These are phyloP conservation scores for Nymphalis io DNA, from an alignment of 1,140 invertebrate species.

Conservation along the genomic window DNA sequence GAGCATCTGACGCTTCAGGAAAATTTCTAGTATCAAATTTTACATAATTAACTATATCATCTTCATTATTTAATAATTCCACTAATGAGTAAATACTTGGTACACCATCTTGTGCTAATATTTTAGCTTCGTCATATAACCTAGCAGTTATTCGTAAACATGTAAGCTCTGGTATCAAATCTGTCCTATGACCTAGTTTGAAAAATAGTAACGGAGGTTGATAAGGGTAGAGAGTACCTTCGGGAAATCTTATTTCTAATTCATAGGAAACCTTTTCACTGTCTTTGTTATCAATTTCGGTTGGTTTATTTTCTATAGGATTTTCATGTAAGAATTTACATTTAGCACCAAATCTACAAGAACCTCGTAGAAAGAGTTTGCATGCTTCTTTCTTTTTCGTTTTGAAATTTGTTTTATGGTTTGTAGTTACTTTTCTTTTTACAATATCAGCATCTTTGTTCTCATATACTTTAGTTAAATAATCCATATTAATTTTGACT, in stretches of 20 bases:
- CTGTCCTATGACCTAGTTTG: constrained; percentile 80
- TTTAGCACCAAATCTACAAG: constrained; percentile 86
- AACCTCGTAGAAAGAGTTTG: constrained; percentile 84
- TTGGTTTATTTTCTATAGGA: constrained; percentile 53
- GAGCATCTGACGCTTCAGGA: constrained; percentile 68
- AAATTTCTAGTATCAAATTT: constrained; percentile 82
- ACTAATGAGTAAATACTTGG: constrained; percentile 86
- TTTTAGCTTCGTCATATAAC: constrained; percentile 84
- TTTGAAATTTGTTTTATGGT: constrained; percentile 65
- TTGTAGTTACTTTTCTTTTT: constrained; percentile 59
- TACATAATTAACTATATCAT: constrained; percentile 83
- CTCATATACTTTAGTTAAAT: constrained; percentile 83
- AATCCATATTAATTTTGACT: constrained; percentile 84
- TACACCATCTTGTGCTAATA: constrained; percentile 83
- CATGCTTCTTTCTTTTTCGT: constrained; percentile 84
- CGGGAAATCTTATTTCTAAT: constrained; percentile 87
- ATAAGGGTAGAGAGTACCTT: constrained; percentile 86
- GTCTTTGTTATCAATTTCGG: constrained; percentile 40
- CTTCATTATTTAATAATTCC: constrained; percentile 86
- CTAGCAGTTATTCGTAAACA: constrained; percentile 84
- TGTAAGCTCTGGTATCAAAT: constrained; percentile 82
- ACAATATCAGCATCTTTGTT: constrained; percentile 75
- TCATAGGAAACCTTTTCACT: constrained; percentile 79
- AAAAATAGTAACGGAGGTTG: constrained; percentile 86
- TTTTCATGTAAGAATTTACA: constrained; percentile 87